Evolutionary conservation across 1,140 invertebrate genomes (phyloP).

Genomic region (Reticulitermes speratus): DNA sequence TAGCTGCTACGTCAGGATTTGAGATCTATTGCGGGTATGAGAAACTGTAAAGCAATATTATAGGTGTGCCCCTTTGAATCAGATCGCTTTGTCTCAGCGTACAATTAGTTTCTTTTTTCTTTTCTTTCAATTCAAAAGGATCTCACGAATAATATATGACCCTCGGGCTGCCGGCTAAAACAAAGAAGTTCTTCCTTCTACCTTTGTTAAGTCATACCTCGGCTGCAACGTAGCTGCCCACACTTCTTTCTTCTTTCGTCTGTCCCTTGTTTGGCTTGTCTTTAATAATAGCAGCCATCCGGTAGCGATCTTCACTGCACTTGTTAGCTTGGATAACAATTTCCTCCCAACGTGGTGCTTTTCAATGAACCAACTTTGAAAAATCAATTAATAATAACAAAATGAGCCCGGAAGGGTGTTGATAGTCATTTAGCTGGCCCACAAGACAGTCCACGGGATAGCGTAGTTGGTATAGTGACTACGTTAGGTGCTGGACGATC

Average conservation of each 20-base stretch:
- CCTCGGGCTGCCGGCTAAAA: neutral
- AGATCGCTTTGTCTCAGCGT: no score
- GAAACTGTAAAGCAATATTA: no score
- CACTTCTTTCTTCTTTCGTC: neutral
- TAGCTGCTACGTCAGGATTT: no score
- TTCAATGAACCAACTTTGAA: neutral
- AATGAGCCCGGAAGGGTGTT: neutral
- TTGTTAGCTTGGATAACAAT: slow-evolving; percentile 1
- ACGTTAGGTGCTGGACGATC: no score
- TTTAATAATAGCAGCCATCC: neutral
- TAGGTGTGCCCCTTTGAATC: no score
- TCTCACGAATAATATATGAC: neutral
- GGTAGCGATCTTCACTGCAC: neutral
- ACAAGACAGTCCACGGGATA: neutral
- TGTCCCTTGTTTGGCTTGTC: neutral
- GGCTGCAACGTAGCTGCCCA: neutral
- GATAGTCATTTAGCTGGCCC: neutral
- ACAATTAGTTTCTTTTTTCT: neutral
- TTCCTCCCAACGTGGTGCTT: neutral
- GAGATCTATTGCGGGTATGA: no score
- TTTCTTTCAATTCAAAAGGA: neutral
- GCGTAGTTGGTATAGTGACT: no score
- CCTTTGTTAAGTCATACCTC: neutral
- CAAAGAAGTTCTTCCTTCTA: no score
- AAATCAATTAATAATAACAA: neutral